phyloP scores from a whole-genome alignment of 2,888 invertebrate species.

The Bembecia ichneumoniformis region DNA sequence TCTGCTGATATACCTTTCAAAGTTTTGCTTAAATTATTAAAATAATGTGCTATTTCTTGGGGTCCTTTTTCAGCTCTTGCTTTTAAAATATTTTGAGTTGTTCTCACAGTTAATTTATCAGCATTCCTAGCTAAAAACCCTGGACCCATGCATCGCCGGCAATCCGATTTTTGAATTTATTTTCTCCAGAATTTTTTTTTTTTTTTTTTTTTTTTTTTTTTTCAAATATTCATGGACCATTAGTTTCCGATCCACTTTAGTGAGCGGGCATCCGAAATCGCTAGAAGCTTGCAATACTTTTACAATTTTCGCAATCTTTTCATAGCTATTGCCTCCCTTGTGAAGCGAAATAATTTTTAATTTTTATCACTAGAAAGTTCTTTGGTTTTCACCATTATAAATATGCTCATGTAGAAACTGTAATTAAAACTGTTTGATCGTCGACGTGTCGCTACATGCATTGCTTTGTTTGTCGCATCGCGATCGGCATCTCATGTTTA shows the following conservation, averaged over 20 bases:
- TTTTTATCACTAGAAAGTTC: neutral
- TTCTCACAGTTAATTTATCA: constrained; percentile 11
- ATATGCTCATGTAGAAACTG: no score
- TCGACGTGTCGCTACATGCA: no score
- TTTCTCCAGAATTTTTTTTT: constrained; percentile 9
- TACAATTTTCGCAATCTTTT: no score
- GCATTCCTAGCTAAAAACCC: constrained; percentile 7
- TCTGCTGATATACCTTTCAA: constrained; percentile 3
- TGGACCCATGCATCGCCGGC: constrained; percentile 10
- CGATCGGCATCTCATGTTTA: no score
- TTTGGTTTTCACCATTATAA: no score
- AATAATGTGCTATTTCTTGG: constrained; percentile 12
- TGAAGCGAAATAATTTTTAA: neutral
- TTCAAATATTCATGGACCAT: constrained; percentile 13
- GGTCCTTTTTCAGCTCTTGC: constrained; percentile 14
- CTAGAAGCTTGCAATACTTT: constrained; percentile 6
- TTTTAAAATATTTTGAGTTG: constrained; percentile 16
- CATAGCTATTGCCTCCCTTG: no score
- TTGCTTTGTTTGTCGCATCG: no score
- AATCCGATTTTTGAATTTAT: constrained; percentile 8
- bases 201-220: constrained; percentile 13
- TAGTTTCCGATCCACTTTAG: constrained; percentile 13
- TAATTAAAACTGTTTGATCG: no score
- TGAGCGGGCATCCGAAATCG: constrained; percentile 12
- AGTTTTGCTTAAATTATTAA: constrained; percentile 9